Evolutionary conservation across 2,113 vertebrate genomes (phyloP).

Genomic region (human): GRCh38 chr15:36141001-36141500

Average conservation of each 20-base stretch:
- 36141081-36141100: neutral
- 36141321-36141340: neutral
- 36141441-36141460: neutral
- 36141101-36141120: neutral
- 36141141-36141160: neutral
- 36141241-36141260: neutral
- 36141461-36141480: neutral
- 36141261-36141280: neutral
- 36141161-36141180: neutral
- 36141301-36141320: neutral
- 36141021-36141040: neutral
- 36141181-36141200: neutral
- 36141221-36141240: neutral
- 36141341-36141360: neutral
- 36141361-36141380: neutral
- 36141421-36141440: neutral
- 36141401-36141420: neutral
- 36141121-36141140: neutral
- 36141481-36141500: neutral
- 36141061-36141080: neutral
- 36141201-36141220: neutral
- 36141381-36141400: neutral
- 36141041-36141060: neutral
- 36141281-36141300: neutral
- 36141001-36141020: neutral